Conservation (phyloP, 2,113 vertebrate species). For the Jacana jacana region DNA sequence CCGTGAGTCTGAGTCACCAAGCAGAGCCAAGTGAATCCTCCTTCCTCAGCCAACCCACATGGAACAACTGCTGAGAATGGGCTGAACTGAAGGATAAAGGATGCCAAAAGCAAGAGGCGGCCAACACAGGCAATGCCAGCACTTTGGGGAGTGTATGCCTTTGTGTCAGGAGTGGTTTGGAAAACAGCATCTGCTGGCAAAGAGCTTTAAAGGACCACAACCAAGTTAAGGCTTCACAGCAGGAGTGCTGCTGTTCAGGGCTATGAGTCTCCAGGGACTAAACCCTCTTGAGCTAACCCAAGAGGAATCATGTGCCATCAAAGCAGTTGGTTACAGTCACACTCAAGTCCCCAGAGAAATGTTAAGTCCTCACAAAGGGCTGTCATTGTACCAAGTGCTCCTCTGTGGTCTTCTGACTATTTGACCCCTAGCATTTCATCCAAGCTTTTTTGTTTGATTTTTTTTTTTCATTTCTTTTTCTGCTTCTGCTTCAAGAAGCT, state of each 20-base stretch:
- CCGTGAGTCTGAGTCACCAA: background rate
- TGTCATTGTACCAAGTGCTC: background rate
- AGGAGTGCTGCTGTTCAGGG: background rate
- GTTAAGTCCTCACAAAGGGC: background rate
- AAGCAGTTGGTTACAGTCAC: rapidly evolving
- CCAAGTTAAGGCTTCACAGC: background rate
- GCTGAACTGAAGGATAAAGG: background rate
- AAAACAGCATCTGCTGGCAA: background rate
- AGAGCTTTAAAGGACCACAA: background rate
- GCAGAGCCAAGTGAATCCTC: background rate
- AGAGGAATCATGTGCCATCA: background rate
- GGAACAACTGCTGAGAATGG: background rate
- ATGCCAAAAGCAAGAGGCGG: background rate
- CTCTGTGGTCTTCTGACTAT: background rate
- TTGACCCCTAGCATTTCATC: background rate
- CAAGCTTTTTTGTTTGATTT: background rate
- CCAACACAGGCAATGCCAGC: background rate
- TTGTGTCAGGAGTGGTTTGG: background rate
- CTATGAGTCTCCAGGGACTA: background rate
- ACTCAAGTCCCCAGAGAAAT: background rate
- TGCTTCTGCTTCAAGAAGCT: background rate
- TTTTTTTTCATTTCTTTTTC: background rate
- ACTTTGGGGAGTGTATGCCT: background rate
- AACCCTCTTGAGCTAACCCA: background rate
- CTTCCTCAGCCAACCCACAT: background rate